phyloP scores from a whole-genome alignment of 1,140 invertebrate genomes.

The Ceratina australensis region DNA sequence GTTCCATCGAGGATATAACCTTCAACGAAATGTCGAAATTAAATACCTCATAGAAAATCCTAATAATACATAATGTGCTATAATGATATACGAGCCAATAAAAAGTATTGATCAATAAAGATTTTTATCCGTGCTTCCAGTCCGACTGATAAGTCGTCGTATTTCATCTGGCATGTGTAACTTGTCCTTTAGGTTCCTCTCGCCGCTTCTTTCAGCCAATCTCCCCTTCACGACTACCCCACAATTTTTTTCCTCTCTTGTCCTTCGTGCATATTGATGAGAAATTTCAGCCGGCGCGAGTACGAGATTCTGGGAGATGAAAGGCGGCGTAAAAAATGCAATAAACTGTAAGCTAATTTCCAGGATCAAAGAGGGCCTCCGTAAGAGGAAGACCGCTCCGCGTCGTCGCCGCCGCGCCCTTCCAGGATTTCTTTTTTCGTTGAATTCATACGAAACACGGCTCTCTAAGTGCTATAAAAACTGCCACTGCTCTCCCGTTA shows the following conservation, averaged over 20 bases:
- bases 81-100: too few relatives aligned
- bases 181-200: not conserved
- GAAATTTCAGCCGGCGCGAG: slow-evolving; percentile 52
- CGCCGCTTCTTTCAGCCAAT: not conserved
- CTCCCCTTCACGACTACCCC: slow-evolving; percentile 1
- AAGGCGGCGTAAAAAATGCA: slow-evolving; percentile 64
- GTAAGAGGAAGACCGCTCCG: slow-evolving; percentile 5
- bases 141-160: slow-evolving; percentile 17
- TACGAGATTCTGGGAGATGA: slow-evolving; percentile 52
- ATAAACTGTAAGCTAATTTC: slow-evolving; percentile 66
- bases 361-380: slow-evolving; percentile 58
- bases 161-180: slow-evolving; percentile 6
- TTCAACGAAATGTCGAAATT: too few relatives aligned
- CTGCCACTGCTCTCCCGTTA: not conserved
- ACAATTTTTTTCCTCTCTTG: slow-evolving; percentile 26
- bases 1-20: too few relatives aligned
- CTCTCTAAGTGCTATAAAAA: slow-evolving; percentile 48
- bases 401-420: slow-evolving; percentile 29
- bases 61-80: too few relatives aligned
- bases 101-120: too few relatives aligned
- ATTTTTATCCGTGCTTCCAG: too few relatives aligned
- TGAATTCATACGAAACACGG: slow-evolving; percentile 36
- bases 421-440: slow-evolving; percentile 38
- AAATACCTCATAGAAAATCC: too few relatives aligned
- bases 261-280: slow-evolving; percentile 66